Conservation (phyloP, 2,888 invertebrate genomes). For the Cheilosia vernalis region DNA sequence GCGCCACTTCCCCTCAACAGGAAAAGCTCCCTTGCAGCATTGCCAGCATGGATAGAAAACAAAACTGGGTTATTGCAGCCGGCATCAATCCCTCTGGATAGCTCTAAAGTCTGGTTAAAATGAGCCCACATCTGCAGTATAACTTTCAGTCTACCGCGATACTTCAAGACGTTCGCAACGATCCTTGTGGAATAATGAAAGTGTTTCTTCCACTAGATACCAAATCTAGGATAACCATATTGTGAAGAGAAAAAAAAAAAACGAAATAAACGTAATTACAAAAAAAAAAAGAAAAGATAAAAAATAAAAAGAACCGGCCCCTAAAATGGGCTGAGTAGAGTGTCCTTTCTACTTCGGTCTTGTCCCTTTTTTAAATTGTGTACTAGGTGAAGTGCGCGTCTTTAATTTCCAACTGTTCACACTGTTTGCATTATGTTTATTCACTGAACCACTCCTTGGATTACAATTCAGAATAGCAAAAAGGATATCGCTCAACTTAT, state of each 20-base stretch:
- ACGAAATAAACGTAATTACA: neutral
- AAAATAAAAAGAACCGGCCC: constrained; percentile 11
- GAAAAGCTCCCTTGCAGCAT: constrained; percentile 36
- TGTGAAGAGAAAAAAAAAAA: constrained; percentile 4
- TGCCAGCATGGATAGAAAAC: constrained; percentile 26
- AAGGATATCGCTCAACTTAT: constrained; percentile 27
- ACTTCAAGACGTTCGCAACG: constrained; percentile 44
- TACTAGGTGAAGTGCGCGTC: constrained; percentile 15
- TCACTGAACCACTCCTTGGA: constrained; percentile 52
- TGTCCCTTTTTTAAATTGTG: constrained; percentile 12
- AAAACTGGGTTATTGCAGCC: constrained; percentile 67
- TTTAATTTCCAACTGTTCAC: constrained; percentile 13
- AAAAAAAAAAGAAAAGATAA: constrained; percentile 10
- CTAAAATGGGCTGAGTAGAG: constrained; percentile 65
- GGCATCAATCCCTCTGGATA: constrained; percentile 44
- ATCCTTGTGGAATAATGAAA: constrained; percentile 23
- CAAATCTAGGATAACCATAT: constrained; percentile 37
- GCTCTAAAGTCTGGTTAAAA: constrained; percentile 43
- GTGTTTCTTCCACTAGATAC: constrained; percentile 3
- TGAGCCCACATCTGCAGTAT: constrained; percentile 54
- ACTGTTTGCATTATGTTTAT: constrained; percentile 6
- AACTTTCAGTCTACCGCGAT: constrained; percentile 66
- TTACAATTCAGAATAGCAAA: constrained; percentile 42
- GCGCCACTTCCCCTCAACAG: constrained; percentile 54
- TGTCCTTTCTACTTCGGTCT: neutral